These are phyloP conservation scores for Rhinolophus sinicus DNA, from an alignment of 2,113 vertebrate species.

Conservation along the genomic window DNA sequence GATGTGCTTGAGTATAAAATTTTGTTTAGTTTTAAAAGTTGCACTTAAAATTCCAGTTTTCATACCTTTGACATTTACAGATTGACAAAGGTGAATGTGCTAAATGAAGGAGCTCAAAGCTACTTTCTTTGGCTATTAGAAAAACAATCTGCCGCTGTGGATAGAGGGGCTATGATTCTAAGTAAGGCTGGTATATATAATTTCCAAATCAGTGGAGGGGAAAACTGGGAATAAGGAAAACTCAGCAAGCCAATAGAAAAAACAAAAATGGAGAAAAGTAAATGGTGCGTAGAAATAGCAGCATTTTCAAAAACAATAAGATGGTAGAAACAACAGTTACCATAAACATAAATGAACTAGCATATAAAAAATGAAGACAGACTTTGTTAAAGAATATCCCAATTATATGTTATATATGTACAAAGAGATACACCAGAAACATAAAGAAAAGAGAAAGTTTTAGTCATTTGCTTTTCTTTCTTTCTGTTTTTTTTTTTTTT, in stretches of 20 bases:
- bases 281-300: not conserved
- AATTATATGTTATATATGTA: not conserved
- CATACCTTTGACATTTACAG: not conserved
- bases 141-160: not conserved
- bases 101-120: not conserved
- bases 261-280: not conserved
- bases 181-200: not conserved
- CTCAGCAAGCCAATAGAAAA: not conserved
- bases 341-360: not conserved
- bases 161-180: not conserved
- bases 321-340: not conserved
- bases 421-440: not conserved
- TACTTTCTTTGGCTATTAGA: not conserved
- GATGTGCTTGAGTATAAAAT: not conserved
- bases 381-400: not conserved
- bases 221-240: not conserved
- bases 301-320: not conserved
- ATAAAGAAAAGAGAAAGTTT: not conserved
- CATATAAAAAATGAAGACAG: not conserved
- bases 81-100: not conserved
- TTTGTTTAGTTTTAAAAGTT: conserved; percentile 13
- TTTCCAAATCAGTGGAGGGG: not conserved
- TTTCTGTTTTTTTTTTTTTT: not conserved
- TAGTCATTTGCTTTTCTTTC: not conserved
- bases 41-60: not conserved